phyloP scores from a whole-genome alignment of 2,113 vertebrate genomes.

The Sceloporus undulatus region DNA sequence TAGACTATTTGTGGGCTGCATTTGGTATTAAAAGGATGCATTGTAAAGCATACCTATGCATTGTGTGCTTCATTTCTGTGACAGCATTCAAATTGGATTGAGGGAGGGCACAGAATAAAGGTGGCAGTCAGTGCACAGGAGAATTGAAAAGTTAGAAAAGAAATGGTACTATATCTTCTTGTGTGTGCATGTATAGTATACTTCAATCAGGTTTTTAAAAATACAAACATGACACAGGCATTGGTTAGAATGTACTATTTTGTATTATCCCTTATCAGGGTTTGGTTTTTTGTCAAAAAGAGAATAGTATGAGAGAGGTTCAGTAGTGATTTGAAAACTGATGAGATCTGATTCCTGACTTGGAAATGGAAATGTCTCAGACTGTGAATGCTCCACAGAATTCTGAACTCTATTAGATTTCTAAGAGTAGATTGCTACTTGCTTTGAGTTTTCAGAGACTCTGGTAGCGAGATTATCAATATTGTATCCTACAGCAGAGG shows the following conservation, averaged over 20 bases:
- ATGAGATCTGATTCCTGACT: neutral
- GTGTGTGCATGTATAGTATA: constrained; percentile 9
- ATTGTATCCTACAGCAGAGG: neutral
- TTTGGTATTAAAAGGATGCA: neutral
- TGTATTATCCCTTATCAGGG: neutral
- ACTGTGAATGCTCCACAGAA: neutral
- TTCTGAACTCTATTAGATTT: neutral
- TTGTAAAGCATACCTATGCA: neutral
- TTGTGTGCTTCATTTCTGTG: constrained; percentile 17
- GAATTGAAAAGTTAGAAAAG: neutral
- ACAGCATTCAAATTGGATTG: constrained; percentile 10
- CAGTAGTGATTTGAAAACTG: neutral
- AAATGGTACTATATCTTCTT: constrained; percentile 15
- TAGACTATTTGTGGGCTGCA: neutral
- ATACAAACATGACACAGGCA: constrained; percentile 1
- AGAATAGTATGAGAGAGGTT: neutral
- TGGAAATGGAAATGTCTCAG: too few species aligned
- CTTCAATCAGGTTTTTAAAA: neutral
- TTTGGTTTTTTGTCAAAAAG: neutral
- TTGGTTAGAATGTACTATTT: neutral
- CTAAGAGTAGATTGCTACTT: neutral
- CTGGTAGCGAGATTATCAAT: constrained; percentile 10
- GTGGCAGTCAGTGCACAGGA: constrained; percentile 17
- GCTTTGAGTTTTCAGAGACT: neutral
- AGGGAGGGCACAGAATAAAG: constrained; percentile 3